phyloP scores from a whole-genome alignment of 2,888 invertebrate species.

The Parnassius apollo region DNA sequence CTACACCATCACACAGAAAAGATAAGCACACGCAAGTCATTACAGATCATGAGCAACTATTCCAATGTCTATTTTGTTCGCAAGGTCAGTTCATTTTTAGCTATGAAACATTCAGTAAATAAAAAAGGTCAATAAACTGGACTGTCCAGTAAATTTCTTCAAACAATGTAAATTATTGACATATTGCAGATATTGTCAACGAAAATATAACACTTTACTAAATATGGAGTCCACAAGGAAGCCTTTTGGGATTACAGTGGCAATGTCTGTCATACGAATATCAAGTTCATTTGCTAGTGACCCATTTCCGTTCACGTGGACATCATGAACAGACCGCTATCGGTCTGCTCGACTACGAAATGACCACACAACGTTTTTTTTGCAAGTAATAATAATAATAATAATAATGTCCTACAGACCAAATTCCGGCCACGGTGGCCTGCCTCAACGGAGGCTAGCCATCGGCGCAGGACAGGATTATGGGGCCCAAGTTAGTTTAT shows the following conservation, averaged over 20 bases:
- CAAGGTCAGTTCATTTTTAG: not conserved
- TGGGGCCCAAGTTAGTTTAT: no score
- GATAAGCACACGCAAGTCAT: not conserved
- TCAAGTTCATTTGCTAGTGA: no score
- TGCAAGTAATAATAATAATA: no score
- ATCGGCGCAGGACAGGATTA: no score
- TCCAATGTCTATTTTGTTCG: not conserved
- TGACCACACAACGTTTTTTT: no score
- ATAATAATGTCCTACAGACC: no score
- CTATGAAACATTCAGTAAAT: slow-evolving; percentile 1
- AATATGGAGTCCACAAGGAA: not conserved
- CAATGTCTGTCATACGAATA: not conserved
- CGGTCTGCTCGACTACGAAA: no score
- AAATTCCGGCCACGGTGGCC: no score
- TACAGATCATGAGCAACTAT: not conserved
- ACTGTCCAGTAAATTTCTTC: not conserved
- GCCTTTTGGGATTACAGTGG: not conserved
- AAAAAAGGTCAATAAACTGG: not conserved
- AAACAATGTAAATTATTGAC: not conserved
- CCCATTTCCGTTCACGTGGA: no score
- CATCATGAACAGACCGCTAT: no score
- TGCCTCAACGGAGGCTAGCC: no score
- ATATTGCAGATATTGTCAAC: not conserved
- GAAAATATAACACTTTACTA: not conserved
- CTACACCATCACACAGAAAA: not conserved